Evolutionary conservation across 2,888 invertebrate genomes (phyloP), one percentile per base, ranked within the genome.

Genomic region (Geophilus truncorum): DNA sequence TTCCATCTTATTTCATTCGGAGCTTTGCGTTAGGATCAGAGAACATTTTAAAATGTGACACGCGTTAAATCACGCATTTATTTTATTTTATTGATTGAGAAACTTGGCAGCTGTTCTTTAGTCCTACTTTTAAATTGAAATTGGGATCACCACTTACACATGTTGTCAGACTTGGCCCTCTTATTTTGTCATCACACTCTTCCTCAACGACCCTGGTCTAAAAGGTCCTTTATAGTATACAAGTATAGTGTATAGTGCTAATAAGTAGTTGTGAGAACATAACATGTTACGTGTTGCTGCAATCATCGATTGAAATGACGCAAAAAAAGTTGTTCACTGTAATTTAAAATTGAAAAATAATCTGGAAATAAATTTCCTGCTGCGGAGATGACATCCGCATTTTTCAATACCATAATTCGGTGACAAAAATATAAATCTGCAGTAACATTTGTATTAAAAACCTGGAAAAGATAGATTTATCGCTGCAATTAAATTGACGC

Each of bases 61-160:
- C 21, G 57, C 2, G 2, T 18, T 15, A 57, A 57, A 57, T 57
- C 18, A 57, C 10, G 21, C 57, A 57, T 57, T 57, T 57, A 57
- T 18, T 57, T 57, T 57, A 57, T 18, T 57, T 57, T n/a, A 57
- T 57, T 57, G 57, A 57, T 57, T 18, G n/a, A 57, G 57, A 57
- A 57, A 57, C 57, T 57, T 57, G 57, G 57, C 57, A 57, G 57
- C 57, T 57, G 57, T 57, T 57, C 57, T 57, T 57, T 57, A 18
- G 7, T 57, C 23, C 57, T n/a, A 21, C 57, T 57, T 57, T 57
- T 21, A n/a, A 57, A 57, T 57, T 57, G 57, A 57, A 57, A 23
- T n/a, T 23, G 57, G 18, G 57, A 57, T 18, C n/a, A 21, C 57
- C 57, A 57, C 57, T 57, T 57, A 57, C 57, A 57, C 57, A 57